Conservation (phyloP, 2,113 vertebrate genomes). For the Carollia perspicillata region DNA sequence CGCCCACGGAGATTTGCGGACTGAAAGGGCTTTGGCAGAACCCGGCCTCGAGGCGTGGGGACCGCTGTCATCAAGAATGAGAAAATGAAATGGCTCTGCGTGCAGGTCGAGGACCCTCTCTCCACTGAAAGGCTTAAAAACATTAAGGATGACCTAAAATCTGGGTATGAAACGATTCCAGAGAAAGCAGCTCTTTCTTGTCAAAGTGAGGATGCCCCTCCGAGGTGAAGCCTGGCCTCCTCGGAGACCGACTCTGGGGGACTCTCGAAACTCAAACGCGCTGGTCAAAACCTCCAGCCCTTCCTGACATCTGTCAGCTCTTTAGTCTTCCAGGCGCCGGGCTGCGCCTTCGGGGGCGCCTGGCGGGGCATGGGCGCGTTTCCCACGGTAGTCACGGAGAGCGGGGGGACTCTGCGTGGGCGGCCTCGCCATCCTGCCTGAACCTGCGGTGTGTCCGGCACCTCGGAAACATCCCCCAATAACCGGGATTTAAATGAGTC, state of each 20-base stretch:
- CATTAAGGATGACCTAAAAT: conserved; percentile 87
- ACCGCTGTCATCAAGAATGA: conserved; percentile 81
- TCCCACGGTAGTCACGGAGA: conserved; percentile 59
- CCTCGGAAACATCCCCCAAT: background rate
- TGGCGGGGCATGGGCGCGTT: conserved; percentile 51
- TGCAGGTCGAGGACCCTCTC: conserved; percentile 85
- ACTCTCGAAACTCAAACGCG: conserved; percentile 78
- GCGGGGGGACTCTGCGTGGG: conserved; percentile 54
- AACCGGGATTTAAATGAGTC: conserved; percentile 1
- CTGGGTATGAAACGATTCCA: conserved; percentile 74
- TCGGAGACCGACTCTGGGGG: conserved; percentile 78
- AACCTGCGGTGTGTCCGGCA: background rate
- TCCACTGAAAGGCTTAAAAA: conserved; percentile 78
- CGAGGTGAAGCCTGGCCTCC: conserved; percentile 81
- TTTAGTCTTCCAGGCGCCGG: conserved; percentile 78
- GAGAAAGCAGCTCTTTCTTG: conserved; percentile 80
- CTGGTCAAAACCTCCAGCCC: conserved; percentile 76
- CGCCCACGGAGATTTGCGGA: conserved; percentile 80
- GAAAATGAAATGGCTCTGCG: conserved; percentile 82
- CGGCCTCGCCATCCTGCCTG: conserved; percentile 37
- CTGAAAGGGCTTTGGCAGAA: conserved; percentile 79
- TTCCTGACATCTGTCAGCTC: conserved; percentile 81
- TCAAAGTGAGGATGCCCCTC: conserved; percentile 82
- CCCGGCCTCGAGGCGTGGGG: conserved; percentile 79
- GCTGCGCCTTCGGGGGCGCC: conserved; percentile 71